phyloP scores from a whole-genome alignment of 37 sponge, comb jelly and placozoan genomes.

The Ephydatia muelleri region DNA sequence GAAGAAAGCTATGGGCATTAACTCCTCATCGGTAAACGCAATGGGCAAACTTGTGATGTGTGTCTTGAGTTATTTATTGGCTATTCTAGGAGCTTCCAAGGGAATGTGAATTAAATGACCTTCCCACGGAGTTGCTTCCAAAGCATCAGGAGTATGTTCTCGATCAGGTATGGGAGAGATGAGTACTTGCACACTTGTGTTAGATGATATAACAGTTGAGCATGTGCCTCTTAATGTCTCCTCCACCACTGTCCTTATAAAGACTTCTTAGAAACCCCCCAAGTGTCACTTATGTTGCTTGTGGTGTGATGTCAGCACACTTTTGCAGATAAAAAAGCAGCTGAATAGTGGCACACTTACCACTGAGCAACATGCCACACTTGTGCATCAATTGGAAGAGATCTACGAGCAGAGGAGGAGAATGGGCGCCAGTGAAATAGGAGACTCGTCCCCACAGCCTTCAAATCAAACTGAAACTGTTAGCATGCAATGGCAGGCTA shows the following conservation, averaged over 20 bases:
- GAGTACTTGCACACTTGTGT: not conserved
- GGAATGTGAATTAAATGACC: conserved; percentile 33
- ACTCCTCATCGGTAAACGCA: not conserved
- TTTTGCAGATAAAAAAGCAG: conserved; percentile 40
- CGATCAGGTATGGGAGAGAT: conserved; percentile 41
- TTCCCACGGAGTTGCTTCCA: conserved; percentile 54
- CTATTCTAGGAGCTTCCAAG: too few species aligned
- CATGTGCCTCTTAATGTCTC: not conserved
- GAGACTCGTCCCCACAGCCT: not conserved
- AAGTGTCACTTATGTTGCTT: not conserved
- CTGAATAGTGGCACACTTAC: conserved; percentile 19
- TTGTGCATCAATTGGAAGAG: conserved; percentile 41
- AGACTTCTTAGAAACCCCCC: too few species aligned
- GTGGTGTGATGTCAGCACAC: too few species aligned
- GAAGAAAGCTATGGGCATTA: conserved; percentile 2
- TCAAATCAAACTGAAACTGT: not conserved
- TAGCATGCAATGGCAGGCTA: not conserved
- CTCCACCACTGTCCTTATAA: not conserved
- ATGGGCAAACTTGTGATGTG: too few species aligned
- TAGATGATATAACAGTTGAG: not conserved
- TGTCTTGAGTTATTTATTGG: too few species aligned
- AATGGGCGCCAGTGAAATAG: not conserved
- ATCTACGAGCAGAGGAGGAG: conserved; percentile 37
- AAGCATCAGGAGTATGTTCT: conserved; percentile 51
- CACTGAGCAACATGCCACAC: conserved; percentile 19